Evolutionary conservation across 2,797 vertebrate genomes (phyloP), one percentile per base, ranked within the genome.

Genomic region (Sciurus carolinensis): DNA sequence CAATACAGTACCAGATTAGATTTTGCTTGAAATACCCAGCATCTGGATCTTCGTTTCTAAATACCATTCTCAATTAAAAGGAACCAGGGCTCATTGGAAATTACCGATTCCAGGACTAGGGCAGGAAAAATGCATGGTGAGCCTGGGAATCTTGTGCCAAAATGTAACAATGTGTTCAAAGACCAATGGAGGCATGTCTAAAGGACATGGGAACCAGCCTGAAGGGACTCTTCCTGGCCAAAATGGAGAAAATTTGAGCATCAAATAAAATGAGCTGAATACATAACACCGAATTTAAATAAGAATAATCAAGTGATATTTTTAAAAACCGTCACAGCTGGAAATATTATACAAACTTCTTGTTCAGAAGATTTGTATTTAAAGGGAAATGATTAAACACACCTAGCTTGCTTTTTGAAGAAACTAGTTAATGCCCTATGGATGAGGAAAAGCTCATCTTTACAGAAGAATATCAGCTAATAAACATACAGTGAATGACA

Each of bases 231-330:
- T 7, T 9, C 20, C 22, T 71, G 67, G 33, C 39, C 15, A 85
- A 89, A 92, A n/a, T 36, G 28, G 47, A 24, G 67, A 92, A 92
- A 75, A 96, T 62, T 80, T 83, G 83, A 76, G 44, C 7, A 47
- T 30, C 62, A 83, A 91, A 87, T 76, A 81, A 94, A 69, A 82
- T 62, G 44, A 92, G 62, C 18, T 76, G 42, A 92, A 79, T 67
- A 9, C 80, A 92, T 76, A 96, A 90, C 69, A 76, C 5, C 36
- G 54, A 73, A 87, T 84, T 91, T 36, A 75, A 89, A 85, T 47
- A 81, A 57, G 30, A 64, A 39, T 39, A 39, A 87, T 71, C 54
- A 76, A 86, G 69, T 76, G 42, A 90, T 69, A 82, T 24, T 59
- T 66, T 62, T 0, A 54, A 50, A 88, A 85, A 67, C 83, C 72